These are phyloP conservation scores for Heliornis fulica DNA, from an alignment of 2,113 vertebrate species.

Conservation along the genomic window DNA sequence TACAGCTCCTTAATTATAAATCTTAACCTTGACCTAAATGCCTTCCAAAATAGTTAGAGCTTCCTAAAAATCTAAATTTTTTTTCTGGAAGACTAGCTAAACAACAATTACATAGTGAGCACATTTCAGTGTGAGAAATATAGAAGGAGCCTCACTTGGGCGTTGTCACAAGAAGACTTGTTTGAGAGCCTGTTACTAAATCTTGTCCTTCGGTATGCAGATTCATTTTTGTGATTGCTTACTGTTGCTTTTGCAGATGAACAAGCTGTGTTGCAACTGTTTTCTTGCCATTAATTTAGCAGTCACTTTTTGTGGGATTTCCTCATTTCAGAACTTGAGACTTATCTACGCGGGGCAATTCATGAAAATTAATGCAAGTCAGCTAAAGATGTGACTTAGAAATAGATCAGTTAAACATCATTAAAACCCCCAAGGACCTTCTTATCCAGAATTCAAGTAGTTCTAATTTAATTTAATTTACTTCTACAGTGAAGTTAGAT, in stretches of 20 bases:
- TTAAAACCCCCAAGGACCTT: conserved; percentile 43
- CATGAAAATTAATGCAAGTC: conserved; percentile 47
- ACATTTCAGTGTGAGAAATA: not conserved
- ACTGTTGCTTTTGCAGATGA: not conserved
- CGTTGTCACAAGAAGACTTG: not conserved
- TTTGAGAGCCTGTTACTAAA: not conserved
- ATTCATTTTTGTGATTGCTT: not conserved
- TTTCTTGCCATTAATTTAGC: not conserved
- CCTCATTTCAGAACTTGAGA: conserved; percentile 7
- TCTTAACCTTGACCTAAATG: not conserved
- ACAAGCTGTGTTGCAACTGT: not conserved
- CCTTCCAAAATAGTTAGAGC: not conserved
- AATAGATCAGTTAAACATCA: conserved; percentile 32
- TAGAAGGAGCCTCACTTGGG: not conserved
- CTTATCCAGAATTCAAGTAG: conserved; percentile 51
- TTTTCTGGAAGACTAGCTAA: not conserved
- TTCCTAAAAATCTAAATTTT: not conserved
- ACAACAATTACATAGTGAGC: not conserved
- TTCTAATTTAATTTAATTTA: conserved; percentile 63
- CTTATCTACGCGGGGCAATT: not conserved
- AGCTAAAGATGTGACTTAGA: conserved; percentile 40
- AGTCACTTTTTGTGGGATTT: conserved; percentile 19
- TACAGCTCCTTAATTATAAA: not conserved
- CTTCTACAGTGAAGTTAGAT: conserved; percentile 44
- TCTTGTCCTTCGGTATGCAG: not conserved